Base-by-base conservation (phyloP, 2,113 vertebrate genomes). In the Halcyon malimbica region DNA sequence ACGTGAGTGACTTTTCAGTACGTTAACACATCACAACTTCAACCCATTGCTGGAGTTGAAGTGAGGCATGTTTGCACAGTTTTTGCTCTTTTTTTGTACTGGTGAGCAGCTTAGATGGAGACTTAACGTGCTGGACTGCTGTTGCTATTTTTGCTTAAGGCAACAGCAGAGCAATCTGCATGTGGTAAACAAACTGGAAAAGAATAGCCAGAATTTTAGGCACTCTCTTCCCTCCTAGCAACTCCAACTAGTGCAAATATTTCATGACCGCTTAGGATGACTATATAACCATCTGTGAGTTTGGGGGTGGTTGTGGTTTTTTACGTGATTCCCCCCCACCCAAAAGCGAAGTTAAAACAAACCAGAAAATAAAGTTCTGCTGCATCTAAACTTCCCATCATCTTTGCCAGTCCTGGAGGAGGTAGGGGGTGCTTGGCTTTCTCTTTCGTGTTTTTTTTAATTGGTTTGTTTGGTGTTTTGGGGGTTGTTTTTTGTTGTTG, bases 131-230 rank as follows among this genome's bases (percentile, higher is more conserved):
- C 44, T 90, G 50, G 44, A 76, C 62, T 76, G 87, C 48, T 76
- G 74, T 37, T 82, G 69, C 46, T 51, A 15, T 71, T 88, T 80
- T 90, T 92, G 79, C 73, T 94, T 35, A 57, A 89, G 83, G 83
- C 68, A 81, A 37, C 8, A 81, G 68, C 48, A 88, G 60, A 90
- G 48, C 31, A 87, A 81, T 89, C 87, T 76, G 56, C 65, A 60
- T 90, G 23, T 56, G 31, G 62, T 83, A 92, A 93, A 88, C 46
- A 93, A 71, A 79, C 63, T 65, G 41, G 54, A 63, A 90, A 77
- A 95, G 71, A 95, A 96, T 37, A 94, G 54, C 25, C 71, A 91
- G 63, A 65, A 91, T 88, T 95, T 83, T 77, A 90, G 59, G 70
- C 11, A 0, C 18, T 44, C 23, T 80, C 9, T 81, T 90, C 18